Conservation (phyloP, 2,888 invertebrate species). For the Aphidoletes aphidimyza region DNA sequence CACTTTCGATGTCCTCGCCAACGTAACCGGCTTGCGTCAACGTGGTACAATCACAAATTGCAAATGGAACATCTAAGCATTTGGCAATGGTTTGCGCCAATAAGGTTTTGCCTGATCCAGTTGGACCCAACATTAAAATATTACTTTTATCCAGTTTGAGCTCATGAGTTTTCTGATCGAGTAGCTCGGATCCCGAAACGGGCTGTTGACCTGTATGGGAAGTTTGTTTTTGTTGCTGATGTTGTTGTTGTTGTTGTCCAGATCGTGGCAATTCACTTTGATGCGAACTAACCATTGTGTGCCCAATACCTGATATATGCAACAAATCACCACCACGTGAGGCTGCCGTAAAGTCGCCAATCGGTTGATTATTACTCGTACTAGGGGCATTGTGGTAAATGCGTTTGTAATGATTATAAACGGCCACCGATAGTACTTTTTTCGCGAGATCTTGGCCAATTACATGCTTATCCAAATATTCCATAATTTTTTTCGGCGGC, state of each 20-base stretch:
- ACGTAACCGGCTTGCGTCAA: constrained; percentile 97
- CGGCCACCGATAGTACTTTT: constrained; percentile 96
- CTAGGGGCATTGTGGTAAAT: constrained; percentile 90
- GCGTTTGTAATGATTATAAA: constrained; percentile 98
- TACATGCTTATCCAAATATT: constrained; percentile 95
- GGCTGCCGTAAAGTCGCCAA: constrained; percentile 60
- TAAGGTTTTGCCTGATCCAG: constrained; percentile 96
- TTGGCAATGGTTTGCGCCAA: constrained; percentile 97
- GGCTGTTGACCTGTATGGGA: constrained; percentile 57
- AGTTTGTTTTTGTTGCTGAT: constrained; percentile 1
- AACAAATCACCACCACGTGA: constrained; percentile 75
- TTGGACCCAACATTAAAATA: constrained; percentile 94
- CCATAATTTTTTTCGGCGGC: constrained; percentile 95
- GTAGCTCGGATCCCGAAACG: constrained; percentile 76
- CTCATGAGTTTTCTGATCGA: constrained; percentile 84
- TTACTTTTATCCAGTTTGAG: constrained; percentile 94
- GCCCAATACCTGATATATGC: constrained; percentile 84
- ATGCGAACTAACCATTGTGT: constrained; percentile 69
- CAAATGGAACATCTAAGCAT: constrained; percentile 98
- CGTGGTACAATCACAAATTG: constrained; percentile 98
- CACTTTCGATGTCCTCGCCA: constrained; percentile 99
- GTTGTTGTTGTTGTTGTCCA: not conserved
- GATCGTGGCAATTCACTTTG: constrained; percentile 64
- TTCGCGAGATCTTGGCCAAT: constrained; percentile 98
- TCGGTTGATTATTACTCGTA: constrained; percentile 58